Conservation (phyloP, 2,113 vertebrate genomes). For the Ctenomys sociabilis region DNA sequence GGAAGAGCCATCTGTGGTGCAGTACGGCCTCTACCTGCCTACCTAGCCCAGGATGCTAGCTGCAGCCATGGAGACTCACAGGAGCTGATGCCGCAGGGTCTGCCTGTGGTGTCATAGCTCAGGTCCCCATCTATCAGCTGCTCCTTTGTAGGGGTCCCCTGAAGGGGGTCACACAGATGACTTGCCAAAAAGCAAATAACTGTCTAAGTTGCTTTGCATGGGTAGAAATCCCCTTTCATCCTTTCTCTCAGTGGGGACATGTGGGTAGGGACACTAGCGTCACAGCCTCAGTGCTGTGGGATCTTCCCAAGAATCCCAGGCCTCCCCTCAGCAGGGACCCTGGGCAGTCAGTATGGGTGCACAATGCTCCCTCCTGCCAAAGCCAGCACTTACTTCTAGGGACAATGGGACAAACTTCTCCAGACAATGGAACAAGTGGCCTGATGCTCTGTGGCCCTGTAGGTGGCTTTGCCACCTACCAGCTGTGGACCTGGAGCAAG, state of each 20-base stretch:
- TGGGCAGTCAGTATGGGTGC: background rate
- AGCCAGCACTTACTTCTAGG: background rate
- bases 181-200: background rate
- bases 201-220: background rate
- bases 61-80: background rate
- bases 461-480: background rate
- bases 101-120: background rate
- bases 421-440: background rate
- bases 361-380: background rate
- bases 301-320: background rate
- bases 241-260: background rate
- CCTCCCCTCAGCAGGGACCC: background rate
- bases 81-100: background rate
- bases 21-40: background rate
- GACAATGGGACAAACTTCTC: background rate
- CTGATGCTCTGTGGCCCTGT: background rate
- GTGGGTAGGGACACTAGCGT: background rate
- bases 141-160: background rate
- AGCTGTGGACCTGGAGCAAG: constrained; percentile 32
- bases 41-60: background rate
- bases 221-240: background rate
- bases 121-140: background rate
- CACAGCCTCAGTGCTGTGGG: background rate
- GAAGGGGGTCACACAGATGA: background rate
- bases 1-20: constrained; percentile 3